Evolutionary conservation across 2,797 vertebrate species (phyloP).

Genomic region (Neosalanx taihuensis): DNA sequence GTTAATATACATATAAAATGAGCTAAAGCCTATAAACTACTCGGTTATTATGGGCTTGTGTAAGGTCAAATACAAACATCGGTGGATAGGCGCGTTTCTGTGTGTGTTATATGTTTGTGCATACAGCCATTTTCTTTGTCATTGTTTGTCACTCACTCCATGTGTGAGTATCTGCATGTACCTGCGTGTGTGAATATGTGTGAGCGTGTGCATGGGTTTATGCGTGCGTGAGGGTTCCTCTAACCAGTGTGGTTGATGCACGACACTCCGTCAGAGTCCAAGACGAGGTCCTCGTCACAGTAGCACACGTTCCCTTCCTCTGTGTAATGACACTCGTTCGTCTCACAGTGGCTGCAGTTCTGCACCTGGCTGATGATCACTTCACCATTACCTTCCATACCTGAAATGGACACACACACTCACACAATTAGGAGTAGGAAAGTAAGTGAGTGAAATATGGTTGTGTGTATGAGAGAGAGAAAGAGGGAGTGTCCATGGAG

Average conservation of each 20-base stretch:
- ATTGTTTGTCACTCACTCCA: background rate
- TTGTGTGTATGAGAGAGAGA: background rate
- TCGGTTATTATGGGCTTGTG: no score
- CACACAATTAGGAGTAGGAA: slow-evolving; percentile 1
- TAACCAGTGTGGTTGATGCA: slow-evolving; percentile 79
- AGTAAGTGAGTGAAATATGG: no score
- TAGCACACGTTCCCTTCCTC: slow-evolving; percentile 81
- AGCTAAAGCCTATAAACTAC: background rate
- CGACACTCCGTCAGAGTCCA: slow-evolving; percentile 83
- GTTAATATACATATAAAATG: background rate
- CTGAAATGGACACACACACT: slow-evolving; percentile 60
- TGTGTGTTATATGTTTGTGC: no score
- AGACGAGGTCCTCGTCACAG: slow-evolving; percentile 81
- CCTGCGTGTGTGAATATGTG: background rate
- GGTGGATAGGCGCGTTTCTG: no score
- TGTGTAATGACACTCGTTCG: slow-evolving; percentile 83
- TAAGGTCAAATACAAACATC: background rate
- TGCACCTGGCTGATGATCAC: slow-evolving; percentile 89
- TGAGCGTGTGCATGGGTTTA: background rate
- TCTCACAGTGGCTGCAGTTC: slow-evolving; percentile 96
- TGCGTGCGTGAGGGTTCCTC: slow-evolving; percentile 8
- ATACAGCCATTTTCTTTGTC: no score
- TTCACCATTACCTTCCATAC: slow-evolving; percentile 91
- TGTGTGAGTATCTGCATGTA: background rate
- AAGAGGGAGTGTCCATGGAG: no score